Percentiles rank a stretch among this genome's conserved stretches.
Conservation (phyloP, 2,888 invertebrate species). For the Lampropteryx suffumata region DNA sequence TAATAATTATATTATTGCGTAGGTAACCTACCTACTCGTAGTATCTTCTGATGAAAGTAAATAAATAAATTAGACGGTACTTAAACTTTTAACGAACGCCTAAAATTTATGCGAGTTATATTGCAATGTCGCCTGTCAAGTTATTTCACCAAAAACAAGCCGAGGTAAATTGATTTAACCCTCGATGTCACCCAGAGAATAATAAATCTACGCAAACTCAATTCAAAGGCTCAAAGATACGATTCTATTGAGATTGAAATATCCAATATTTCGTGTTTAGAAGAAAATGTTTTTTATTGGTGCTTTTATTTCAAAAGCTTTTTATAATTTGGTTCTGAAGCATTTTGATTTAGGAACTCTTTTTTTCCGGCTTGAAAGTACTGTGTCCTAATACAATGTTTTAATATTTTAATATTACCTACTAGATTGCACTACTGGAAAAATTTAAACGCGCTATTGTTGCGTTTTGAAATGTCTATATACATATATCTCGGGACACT, state of each 20-base stretch:
- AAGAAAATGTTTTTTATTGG: conserved; percentile 2
- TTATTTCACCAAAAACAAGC: conserved; percentile 22
- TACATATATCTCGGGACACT: too few species aligned
- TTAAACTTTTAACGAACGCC: conserved; percentile 4
- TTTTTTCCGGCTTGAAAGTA: too few species aligned
- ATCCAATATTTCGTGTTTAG: conserved; percentile 6
- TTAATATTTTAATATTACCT: too few species aligned
- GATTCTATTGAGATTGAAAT: conserved; percentile 14
- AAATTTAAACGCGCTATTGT: too few species aligned
- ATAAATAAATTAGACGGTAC: too few species aligned
- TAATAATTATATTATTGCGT: background rate
- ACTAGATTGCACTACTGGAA: too few species aligned
- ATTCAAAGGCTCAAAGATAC: conserved; percentile 16
- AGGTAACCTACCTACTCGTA: too few species aligned
- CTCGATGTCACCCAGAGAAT: conserved; percentile 23
- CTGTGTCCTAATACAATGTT: too few species aligned
- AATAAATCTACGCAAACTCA: conserved; percentile 29
- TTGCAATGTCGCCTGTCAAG: conserved; percentile 10
- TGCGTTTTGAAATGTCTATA: too few species aligned
- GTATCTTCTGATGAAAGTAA: too few species aligned
- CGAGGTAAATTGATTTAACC: conserved; percentile 26
- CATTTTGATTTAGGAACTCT: conserved; percentile 7
- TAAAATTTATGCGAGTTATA: conserved; percentile 12
- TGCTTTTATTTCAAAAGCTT: conserved; percentile 19
- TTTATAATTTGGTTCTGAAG: conserved; percentile 13